Evolutionary conservation across 1,140 invertebrate genomes (phyloP), one percentile per base, ranked within the genome.

Genomic region (Hycleus cichorii): DNA sequence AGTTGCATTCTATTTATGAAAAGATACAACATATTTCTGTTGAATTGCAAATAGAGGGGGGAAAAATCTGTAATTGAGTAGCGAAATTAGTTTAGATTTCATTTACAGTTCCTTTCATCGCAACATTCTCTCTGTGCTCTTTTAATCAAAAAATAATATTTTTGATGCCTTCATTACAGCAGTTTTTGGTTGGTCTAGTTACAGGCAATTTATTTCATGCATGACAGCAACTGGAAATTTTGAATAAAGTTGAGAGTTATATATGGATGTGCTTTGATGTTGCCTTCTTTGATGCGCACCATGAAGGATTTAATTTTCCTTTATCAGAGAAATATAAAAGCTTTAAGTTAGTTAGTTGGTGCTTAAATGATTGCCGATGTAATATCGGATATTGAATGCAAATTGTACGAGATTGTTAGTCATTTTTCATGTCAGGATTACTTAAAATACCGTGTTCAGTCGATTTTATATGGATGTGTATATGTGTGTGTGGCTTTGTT

Each of bases 121-220:
- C 4, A 32, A 7, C 4, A 7, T 32, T 5, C 32, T 4, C 32
- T 32, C 32, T 32, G 4, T 32, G 2, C 32, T 32, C 32, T 32
- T 32, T 32, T 32, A 32, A 32, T 32, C 32, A 32, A 32, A 32
- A 32, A 32, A 32, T 32, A 32, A 32, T 32, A 32, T 32, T 32
- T 32, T 32, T 32, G 32, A 32, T 32, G 32, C 7, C 32, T 32
- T 32, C 32, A 32, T 32, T 32, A 32, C 0, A 7, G 4, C 32
- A 3, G 18, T 18, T 18, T 32, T 7, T 32, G 32, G 32, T 32
- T 32, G 32, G 7, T 32, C 32, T 32, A 50, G 56, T 57, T 57
- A 54, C 47, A 53, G 47, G 49, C 53, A 59, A 59, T 59, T 59
- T 59, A 59, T 59, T 59, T 59, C 47, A 54, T 59, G 57, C 57